These are phyloP conservation scores for Lucinisca nassula DNA, from an alignment of 2,888 invertebrate genomes.

Conservation along the genomic window DNA sequence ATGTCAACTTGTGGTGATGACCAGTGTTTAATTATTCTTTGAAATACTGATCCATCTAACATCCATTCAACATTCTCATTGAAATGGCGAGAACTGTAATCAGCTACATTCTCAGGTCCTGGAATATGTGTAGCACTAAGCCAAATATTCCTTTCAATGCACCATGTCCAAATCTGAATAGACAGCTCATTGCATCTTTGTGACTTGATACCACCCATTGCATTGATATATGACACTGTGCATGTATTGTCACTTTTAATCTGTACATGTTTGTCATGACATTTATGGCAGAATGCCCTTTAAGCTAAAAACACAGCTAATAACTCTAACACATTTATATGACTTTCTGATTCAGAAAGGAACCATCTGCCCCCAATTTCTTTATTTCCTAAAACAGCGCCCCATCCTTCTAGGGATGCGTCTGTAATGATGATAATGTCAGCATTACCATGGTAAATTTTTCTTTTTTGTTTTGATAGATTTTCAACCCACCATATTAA, in stretches of 20 bases:
- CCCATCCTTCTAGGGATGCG: slow-evolving; percentile 8
- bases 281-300: slow-evolving; percentile 4
- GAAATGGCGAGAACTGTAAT: too few relatives aligned
- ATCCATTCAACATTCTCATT: too few relatives aligned
- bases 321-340: slow-evolving; percentile 17
- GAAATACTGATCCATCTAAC: too few relatives aligned
- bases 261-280: slow-evolving; percentile 2
- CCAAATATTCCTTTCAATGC: not conserved
- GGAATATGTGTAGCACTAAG: too few relatives aligned
- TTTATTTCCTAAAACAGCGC: not conserved
- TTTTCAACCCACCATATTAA: slow-evolving; percentile 20
- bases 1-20: too few relatives aligned
- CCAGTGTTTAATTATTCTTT: too few relatives aligned
- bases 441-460: slow-evolving; percentile 13
- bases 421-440: slow-evolving; percentile 6
- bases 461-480: slow-evolving; percentile 2
- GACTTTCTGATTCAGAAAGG: not conserved
- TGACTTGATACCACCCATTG: slow-evolving; percentile 11
- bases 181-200: not conserved
- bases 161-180: not conserved
- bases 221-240: not conserved
- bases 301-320: slow-evolving; percentile 3
- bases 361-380: slow-evolving; percentile 10
- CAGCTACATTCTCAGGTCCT: too few relatives aligned
- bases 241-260: not conserved